These are phyloP conservation scores for Onychomys leucogaster DNA, from an alignment of 2,797 vertebrate genomes.

Conservation along the genomic window DNA sequence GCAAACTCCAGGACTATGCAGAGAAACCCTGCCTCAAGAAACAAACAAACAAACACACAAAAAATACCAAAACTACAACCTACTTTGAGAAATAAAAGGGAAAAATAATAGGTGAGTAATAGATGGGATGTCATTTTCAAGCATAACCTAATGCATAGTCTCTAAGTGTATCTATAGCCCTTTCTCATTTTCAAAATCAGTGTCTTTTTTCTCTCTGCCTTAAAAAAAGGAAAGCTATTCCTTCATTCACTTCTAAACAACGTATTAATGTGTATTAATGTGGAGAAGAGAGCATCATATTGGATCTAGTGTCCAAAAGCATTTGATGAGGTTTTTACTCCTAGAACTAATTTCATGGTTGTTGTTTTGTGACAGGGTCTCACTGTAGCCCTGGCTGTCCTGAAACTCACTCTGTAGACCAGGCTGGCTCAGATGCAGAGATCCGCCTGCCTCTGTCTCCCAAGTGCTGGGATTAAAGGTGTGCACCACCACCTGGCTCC, in stretches of 20 bases:
- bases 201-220: constrained; percentile 56
- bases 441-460: not conserved
- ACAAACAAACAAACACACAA: not conserved
- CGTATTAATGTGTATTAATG: constrained; percentile 70
- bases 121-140: constrained; percentile 14
- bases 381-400: not conserved
- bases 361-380: not conserved
- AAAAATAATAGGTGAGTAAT: not conserved
- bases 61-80: not conserved
- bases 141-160: too few species aligned
- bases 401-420: not conserved
- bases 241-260: constrained; percentile 71
- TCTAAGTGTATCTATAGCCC: not conserved
- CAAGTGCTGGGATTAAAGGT: not conserved
- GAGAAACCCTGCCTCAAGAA: not conserved
- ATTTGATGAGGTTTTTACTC: constrained; percentile 60
- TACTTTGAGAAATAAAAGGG: constrained; percentile 40
- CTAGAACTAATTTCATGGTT: too few species aligned
- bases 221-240: constrained; percentile 64
- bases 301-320: constrained; percentile 75
- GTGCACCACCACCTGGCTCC: not conserved
- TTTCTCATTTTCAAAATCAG: constrained; percentile 1
- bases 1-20: not conserved
- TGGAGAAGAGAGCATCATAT: constrained; percentile 66
- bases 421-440: not conserved